These are phyloP conservation scores for Tonatia bakeri DNA, from an alignment of 2,113 vertebrate species.

Conservation along the genomic window DNA sequence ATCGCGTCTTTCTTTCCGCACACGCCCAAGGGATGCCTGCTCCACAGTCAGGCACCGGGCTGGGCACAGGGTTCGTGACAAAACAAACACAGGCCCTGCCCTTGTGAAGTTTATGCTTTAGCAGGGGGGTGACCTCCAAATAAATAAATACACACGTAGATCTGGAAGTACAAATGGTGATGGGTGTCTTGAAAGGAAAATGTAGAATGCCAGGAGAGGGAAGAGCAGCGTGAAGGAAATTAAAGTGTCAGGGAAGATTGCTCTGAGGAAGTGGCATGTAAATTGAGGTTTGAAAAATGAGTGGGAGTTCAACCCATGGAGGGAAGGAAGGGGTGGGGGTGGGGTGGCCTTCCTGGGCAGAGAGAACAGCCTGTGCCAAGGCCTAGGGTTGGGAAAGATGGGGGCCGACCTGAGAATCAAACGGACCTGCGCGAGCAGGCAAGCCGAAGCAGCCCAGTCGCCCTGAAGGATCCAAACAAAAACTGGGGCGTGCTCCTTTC, in stretches of 20 bases:
- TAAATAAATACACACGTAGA: background rate
- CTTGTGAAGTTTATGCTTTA: background rate
- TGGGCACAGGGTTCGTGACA: background rate
- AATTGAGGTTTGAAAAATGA: background rate
- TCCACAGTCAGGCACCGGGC: background rate
- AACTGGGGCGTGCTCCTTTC: background rate
- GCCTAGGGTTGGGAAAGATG: background rate
- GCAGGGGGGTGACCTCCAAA: background rate
- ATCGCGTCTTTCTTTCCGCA: background rate
- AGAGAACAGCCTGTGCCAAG: background rate
- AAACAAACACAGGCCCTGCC: background rate
- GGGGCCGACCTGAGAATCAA: background rate
- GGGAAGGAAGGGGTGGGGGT: background rate
- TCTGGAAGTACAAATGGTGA: background rate
- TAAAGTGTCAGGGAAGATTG: background rate
- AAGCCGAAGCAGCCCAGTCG: rapidly evolving
- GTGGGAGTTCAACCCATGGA: background rate
- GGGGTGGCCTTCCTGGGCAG: background rate
- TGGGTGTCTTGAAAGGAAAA: background rate
- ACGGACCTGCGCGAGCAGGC: background rate
- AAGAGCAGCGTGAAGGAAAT: background rate
- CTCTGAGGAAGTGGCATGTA: background rate
- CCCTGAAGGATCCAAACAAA: background rate
- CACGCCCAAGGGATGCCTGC: background rate
- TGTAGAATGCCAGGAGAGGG: background rate